Percentiles rank a stretch among this genome's conserved stretches.
These are phyloP conservation scores for Cololabis saira DNA, from an alignment of 2,113 vertebrate species.

Conservation along the genomic window DNA sequence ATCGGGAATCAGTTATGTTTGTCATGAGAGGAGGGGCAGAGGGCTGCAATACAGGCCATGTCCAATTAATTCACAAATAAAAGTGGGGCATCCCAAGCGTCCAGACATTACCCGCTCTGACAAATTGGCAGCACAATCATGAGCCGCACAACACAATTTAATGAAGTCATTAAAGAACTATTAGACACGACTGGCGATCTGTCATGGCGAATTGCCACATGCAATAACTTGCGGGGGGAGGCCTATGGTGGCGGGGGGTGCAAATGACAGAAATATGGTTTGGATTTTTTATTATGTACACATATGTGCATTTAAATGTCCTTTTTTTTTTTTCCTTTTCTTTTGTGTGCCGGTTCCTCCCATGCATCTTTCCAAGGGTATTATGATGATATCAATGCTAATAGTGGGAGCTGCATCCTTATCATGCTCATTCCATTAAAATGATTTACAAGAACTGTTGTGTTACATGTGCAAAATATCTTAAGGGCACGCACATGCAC, in stretches of 20 bases:
- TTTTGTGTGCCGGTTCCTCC: constrained; percentile 26
- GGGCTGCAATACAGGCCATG: constrained; percentile 62
- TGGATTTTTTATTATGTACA: constrained; percentile 23
- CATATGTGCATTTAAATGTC: constrained; percentile 22
- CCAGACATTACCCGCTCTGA: constrained; percentile 83
- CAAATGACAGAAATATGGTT: constrained; percentile 65
- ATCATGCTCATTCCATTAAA: constrained; percentile 53
- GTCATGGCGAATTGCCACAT: constrained; percentile 81
- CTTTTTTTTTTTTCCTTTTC: background rate
- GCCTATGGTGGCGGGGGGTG: constrained; percentile 8
- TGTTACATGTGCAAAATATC: constrained; percentile 25
- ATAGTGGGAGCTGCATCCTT: constrained; percentile 50
- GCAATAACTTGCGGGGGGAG: constrained; percentile 59
- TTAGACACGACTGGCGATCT: constrained; percentile 71
- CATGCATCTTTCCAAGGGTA: constrained; percentile 56
- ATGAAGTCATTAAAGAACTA: constrained; percentile 83
- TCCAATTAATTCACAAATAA: constrained; percentile 83
- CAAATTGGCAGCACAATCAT: constrained; percentile 85
- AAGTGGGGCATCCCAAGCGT: constrained; percentile 78
- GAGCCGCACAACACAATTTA: constrained; percentile 90
- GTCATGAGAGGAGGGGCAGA: constrained; percentile 3
- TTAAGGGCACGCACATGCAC: constrained; percentile 13
- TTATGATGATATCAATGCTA: constrained; percentile 65
- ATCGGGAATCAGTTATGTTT: constrained; percentile 41
- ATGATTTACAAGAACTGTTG: constrained; percentile 57